Conservation (phyloP, 2,113 vertebrate genomes). For the Gadus chalcogrammus region DNA sequence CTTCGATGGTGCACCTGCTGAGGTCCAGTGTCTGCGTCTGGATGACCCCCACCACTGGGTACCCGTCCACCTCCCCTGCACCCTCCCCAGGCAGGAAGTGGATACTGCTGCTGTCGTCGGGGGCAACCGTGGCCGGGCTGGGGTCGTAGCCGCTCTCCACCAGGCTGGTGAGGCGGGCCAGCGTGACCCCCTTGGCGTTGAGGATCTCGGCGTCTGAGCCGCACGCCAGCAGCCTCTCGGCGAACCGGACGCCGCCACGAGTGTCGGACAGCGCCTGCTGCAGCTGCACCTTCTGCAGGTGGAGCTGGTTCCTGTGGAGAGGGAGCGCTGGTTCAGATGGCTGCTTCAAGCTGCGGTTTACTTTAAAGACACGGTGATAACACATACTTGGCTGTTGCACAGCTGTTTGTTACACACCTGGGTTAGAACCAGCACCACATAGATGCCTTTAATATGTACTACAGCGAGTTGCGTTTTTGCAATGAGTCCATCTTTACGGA, state of each 20-base stretch:
- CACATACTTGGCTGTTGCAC: too few relatives aligned
- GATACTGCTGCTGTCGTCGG: constrained; percentile 68
- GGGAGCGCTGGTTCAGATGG: too few relatives aligned
- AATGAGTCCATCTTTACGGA: too few relatives aligned
- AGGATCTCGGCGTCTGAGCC: constrained; percentile 87
- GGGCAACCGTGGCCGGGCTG: constrained; percentile 40
- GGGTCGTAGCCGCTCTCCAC: constrained; percentile 59
- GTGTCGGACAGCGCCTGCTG: constrained; percentile 84
- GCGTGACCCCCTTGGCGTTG: constrained; percentile 77
- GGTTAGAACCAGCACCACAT: too few relatives aligned
- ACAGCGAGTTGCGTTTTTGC: too few relatives aligned
- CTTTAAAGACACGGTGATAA: too few relatives aligned
- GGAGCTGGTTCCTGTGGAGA: constrained; percentile 72
- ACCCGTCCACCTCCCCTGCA: constrained; percentile 77
- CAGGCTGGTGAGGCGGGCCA: constrained; percentile 75
- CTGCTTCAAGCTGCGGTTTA: too few relatives aligned
- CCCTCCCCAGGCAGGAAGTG: constrained; percentile 75
- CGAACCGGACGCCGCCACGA: constrained; percentile 77
- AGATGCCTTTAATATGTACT: too few relatives aligned
- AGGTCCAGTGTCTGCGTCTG: constrained; percentile 76
- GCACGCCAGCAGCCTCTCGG: constrained; percentile 75
- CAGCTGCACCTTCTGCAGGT: constrained; percentile 83
- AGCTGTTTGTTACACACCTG: too few relatives aligned
- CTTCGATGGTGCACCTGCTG: constrained; percentile 78
- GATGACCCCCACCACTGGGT: constrained; percentile 82